A percentile compares a stretch with the other conserved stretches of the same genome.
Conservation (phyloP, 2,888 invertebrate genomes). For the Elysia crispata region DNA sequence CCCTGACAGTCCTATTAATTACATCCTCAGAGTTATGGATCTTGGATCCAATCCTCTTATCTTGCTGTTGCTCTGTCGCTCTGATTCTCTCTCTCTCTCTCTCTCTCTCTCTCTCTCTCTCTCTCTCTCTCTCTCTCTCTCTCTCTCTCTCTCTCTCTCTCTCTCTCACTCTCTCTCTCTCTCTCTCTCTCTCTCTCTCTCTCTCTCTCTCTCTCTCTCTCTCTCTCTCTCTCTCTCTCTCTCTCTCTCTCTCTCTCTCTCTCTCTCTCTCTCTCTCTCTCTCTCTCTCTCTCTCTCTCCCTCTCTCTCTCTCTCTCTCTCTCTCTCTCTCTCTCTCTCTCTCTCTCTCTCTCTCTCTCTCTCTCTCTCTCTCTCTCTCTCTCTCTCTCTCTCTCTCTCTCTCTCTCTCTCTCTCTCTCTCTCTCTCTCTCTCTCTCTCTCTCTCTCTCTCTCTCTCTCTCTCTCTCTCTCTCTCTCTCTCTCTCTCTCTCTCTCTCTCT, state of each 20-base stretch:
- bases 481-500: too few relatives aligned
- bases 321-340: not conserved
- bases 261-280: conserved; percentile 21
- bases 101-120: conserved; percentile 23
- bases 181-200: conserved; percentile 27
- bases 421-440: too few relatives aligned
- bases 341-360: too few relatives aligned
- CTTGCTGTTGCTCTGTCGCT: conserved; percentile 16
- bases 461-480: too few relatives aligned
- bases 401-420: too few relatives aligned
- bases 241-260: conserved; percentile 4
- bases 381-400: too few relatives aligned
- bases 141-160: too few relatives aligned
- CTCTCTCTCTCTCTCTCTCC: conserved; percentile 25
- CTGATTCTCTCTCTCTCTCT: conserved; percentile 14
- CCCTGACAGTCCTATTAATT: too few relatives aligned
- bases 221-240: not conserved
- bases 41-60: not conserved
- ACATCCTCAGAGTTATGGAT: not conserved
- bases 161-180: conserved; percentile 26
- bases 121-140: conserved; percentile 29
- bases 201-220: conserved; percentile 28
- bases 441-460: too few relatives aligned
- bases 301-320: conserved; percentile 18
- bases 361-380: too few relatives aligned